Conservation (phyloP, 1,140 invertebrate species). For the Neelides sp. region DNA sequence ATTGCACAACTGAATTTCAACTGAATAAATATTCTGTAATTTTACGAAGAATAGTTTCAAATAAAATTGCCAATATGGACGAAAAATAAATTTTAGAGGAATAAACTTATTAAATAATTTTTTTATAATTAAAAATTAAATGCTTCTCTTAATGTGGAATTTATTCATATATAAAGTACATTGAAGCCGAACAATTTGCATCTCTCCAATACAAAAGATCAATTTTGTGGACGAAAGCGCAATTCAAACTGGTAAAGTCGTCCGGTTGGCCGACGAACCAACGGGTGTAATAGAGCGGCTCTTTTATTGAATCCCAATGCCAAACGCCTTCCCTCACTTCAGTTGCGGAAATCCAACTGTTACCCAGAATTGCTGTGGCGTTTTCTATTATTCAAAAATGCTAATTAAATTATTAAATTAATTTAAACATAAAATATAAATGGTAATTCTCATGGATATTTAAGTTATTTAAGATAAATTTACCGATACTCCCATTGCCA, state of each 20-base stretch:
- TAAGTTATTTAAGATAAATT: not conserved
- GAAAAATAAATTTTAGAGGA: too few relatives aligned
- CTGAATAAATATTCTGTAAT: too few relatives aligned
- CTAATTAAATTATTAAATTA: too few relatives aligned
- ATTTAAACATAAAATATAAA: not conserved
- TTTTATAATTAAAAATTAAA: too few relatives aligned
- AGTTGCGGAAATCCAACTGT: constrained; percentile 20
- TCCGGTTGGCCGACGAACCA: constrained; percentile 30
- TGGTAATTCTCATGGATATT: not conserved
- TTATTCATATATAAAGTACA: constrained; percentile 30
- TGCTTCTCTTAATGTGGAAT: too few relatives aligned
- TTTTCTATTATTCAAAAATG: too few relatives aligned
- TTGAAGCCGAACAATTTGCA: constrained; percentile 27
- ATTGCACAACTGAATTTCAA: too few relatives aligned
- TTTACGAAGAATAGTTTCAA: too few relatives aligned
- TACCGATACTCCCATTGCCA: not conserved
- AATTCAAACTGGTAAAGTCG: constrained; percentile 21
- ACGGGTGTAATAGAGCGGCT: constrained; percentile 24
- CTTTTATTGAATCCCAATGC: constrained; percentile 18
- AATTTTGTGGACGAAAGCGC: constrained; percentile 15
- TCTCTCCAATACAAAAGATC: constrained; percentile 28
- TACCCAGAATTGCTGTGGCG: constrained; percentile 11
- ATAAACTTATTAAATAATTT: too few relatives aligned
- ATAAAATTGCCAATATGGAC: too few relatives aligned
- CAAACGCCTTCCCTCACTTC: constrained; percentile 26